Evolutionary conservation across 1,140 invertebrate genomes (phyloP).

Genomic region (Bombus soroeensis): DNA sequence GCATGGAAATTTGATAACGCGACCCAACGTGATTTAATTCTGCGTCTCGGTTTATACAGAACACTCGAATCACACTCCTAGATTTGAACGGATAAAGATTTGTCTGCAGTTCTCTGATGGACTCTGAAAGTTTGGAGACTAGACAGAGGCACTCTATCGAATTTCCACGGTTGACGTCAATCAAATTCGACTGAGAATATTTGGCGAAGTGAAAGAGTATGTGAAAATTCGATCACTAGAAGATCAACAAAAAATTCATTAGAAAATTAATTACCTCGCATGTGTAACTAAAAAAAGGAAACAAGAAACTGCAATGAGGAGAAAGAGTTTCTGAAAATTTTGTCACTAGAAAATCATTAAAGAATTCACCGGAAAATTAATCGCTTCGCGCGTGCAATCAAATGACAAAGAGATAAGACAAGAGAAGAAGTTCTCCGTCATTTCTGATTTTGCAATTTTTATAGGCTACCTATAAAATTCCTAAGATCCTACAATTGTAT

Average conservation of each 20-base stretch:
- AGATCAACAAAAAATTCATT: background rate
- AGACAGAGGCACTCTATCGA: background rate
- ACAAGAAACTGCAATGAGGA: no score
- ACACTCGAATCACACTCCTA: background rate
- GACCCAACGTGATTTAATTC: conserved; percentile 15
- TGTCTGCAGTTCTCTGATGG: background rate
- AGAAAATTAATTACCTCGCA: background rate
- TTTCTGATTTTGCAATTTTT: no score
- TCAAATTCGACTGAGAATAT: no score
- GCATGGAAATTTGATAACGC: conserved; percentile 46
- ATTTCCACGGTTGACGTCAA: no score
- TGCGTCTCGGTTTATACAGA: conserved; percentile 8
- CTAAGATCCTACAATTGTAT: no score
- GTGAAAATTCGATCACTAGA: background rate
- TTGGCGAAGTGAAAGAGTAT: background rate
- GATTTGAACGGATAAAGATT: background rate
- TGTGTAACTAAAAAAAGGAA: background rate
- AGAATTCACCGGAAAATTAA: no score
- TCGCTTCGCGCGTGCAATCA: no score
- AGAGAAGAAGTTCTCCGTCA: no score
- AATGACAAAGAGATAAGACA: no score
- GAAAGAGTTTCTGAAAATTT: no score
- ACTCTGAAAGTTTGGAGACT: background rate
- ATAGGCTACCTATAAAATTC: no score
- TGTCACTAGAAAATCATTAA: no score